Base-by-base conservation (phyloP, 2,888 invertebrate genomes). In the Harmothoe impar region DNA sequence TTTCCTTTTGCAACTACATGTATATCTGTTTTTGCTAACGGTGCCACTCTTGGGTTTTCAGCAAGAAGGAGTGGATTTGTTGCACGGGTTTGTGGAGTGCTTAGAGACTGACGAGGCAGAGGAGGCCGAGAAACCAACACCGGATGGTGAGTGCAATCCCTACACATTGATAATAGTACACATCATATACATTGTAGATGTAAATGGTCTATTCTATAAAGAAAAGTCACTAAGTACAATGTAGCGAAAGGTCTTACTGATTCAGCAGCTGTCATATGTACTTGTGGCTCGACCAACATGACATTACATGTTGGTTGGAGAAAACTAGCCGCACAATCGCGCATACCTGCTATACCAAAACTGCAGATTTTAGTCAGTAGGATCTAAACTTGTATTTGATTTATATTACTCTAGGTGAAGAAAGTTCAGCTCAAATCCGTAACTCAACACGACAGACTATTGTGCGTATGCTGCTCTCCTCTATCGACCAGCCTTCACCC, bases 41-140 rank as follows among this genome's bases (percentile, higher is more conserved):
- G 43, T 43, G 10, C 10, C 10, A 3, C 10, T 7, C 43, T 43
- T 43, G 3, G 12, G 3, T 62, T 89, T 68, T 10, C 92, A 94
- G 94, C 90, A 85, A 29, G 89, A 92, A 1, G 93, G 93, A 62
- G 62, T 93, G 81, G 93, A 94, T 43, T 97, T 98, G 89, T 96
- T 97, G 35, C 97, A 97, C 94, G 97, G 98, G 0, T 98, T 99
- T 96, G 98, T 98, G 15, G 98, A 98, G 94, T 98, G 98, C 94
- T 95, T 99, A 89, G 98, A 98, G 94, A 92, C 93, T 25, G 95
- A 95, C 84, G 95, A 95, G 31, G 89, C 93, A 0, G 97, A 97
- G 56, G 97, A 91, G 5, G 23, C 72, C 5, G 91, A 91, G 51
- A 52, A 90, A 35, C 23, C 33, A 12, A 23, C 23, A 23, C 84